phyloP scores from a whole-genome alignment of 2,113 vertebrate species.

The Calypte anna region DNA sequence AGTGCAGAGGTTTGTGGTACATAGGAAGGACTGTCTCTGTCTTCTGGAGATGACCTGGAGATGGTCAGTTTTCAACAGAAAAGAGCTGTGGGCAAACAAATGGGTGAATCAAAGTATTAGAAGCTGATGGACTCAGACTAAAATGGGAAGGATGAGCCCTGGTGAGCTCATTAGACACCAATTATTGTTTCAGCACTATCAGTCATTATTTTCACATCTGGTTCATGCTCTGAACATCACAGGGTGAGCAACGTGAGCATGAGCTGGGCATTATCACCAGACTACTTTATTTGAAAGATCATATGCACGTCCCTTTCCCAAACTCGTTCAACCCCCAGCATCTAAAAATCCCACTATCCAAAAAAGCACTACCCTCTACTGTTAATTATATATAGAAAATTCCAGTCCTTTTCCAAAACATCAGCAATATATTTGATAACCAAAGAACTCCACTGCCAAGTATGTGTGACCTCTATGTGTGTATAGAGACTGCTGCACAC shows the following conservation, averaged over 20 bases:
- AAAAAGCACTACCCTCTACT: background rate
- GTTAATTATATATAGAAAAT: slow-evolving; percentile 33
- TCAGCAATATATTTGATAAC: slow-evolving; percentile 17
- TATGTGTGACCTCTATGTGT: background rate
- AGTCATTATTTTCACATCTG: slow-evolving; percentile 20
- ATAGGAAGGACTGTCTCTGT: background rate
- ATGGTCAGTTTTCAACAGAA: background rate
- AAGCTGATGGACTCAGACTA: background rate
- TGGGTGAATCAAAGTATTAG: background rate
- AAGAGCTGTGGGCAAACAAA: background rate
- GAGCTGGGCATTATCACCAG: slow-evolving; percentile 30
- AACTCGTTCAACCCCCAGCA: background rate
- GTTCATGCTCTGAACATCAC: slow-evolving; percentile 33
- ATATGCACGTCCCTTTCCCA: background rate
- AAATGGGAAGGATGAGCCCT: slow-evolving; percentile 13
- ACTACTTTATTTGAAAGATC: slow-evolving; percentile 4
- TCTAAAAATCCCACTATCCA: slow-evolving; percentile 14
- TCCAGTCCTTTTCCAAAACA: background rate
- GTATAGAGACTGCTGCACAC: background rate
- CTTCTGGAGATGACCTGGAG: background rate
- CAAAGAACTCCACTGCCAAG: background rate
- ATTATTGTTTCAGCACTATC: background rate
- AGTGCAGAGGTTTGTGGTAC: background rate
- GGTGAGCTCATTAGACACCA: slow-evolving; percentile 18
- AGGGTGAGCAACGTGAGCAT: fast-evolving